Conservation (phyloP, 2,113 vertebrate genomes). For the Erpornis zantholeuca region DNA sequence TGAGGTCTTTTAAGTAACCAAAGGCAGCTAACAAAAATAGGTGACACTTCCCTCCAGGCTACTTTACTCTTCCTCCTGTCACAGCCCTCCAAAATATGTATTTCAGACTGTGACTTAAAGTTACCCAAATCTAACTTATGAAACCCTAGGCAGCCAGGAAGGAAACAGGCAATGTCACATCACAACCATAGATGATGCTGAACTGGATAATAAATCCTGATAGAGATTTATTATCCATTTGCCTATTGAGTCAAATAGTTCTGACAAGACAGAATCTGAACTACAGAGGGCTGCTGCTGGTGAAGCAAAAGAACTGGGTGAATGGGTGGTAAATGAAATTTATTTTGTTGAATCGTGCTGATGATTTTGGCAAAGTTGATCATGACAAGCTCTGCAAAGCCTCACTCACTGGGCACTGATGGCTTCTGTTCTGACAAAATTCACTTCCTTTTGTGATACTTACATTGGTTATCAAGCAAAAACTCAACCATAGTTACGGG, state of each 20-base stretch:
- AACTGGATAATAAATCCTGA: background rate
- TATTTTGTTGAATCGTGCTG: background rate
- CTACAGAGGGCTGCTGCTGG: background rate
- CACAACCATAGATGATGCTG: background rate
- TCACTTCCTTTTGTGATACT: background rate
- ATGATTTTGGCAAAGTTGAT: background rate
- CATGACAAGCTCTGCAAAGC: background rate
- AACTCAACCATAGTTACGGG: background rate
- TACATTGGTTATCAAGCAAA: background rate
- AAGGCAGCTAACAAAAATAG: background rate
- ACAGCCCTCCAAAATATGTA: background rate
- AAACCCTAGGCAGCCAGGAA: background rate
- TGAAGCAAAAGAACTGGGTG: background rate
- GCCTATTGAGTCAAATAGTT: background rate
- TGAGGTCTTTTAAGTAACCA: background rate
- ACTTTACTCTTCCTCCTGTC: background rate
- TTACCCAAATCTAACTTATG: background rate
- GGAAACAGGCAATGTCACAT: background rate
- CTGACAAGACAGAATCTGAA: background rate
- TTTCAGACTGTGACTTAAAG: background rate
- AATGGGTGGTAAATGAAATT: background rate
- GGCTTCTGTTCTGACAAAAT: background rate
- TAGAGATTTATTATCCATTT: background rate
- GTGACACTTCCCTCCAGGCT: background rate
- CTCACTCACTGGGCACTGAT: background rate